Evolutionary conservation across 1,140 invertebrate species (phyloP).

Genomic region (Neodiprion lecontei): DNA sequence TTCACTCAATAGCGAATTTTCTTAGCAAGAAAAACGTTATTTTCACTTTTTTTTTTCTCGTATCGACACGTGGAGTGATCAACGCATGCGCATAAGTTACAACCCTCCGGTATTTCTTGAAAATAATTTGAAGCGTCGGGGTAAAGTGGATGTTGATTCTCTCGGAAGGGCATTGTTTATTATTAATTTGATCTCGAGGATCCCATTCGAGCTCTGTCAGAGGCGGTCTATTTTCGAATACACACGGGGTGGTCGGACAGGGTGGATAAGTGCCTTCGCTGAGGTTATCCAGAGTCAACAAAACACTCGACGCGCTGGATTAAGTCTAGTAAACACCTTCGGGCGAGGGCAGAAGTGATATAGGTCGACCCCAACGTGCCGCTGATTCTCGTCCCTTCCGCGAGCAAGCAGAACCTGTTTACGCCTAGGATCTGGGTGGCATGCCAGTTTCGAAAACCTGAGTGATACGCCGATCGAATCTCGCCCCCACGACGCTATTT

Average conservation of each 20-base stretch:
- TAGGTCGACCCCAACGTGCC: not conserved
- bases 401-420: not conserved
- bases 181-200: not conserved
- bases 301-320: conserved; percentile 3
- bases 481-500: no score
- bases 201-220: not conserved
- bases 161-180: not conserved
- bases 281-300: conserved; percentile 5
- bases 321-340: conserved; percentile 3
- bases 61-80: no score
- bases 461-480: no score
- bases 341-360: not conserved
- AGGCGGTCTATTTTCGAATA: not conserved
- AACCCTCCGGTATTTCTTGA: no score
- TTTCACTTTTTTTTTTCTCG: no score
- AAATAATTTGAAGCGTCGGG: no score
- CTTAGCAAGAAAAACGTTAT: no score
- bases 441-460: no score
- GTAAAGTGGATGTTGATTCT: no score
- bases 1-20: no score
- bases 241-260: not conserved
- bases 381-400: not conserved
- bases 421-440: not conserved
- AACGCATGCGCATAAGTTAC: no score
- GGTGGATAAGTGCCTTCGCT: not conserved